Evolutionary conservation across 2,797 vertebrate species (phyloP), one percentile per base, ranked within the genome.

Genomic region (Micrastur ruficollis): DNA sequence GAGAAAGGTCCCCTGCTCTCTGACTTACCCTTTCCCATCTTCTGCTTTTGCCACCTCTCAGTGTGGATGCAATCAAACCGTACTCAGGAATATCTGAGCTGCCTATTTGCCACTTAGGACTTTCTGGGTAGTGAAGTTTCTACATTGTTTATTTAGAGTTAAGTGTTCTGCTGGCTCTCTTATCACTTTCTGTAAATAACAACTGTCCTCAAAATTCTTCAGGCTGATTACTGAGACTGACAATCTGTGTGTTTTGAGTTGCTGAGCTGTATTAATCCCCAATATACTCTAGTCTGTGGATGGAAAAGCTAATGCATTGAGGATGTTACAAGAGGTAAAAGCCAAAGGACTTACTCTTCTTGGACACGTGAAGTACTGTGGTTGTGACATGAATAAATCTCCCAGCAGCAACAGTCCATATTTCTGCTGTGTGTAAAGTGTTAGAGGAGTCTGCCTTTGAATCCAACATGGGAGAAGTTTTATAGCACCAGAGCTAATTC

Each of bases 101-200:
- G 74, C 67, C 78, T 75, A 11, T 84, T 97, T 94, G 66, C 85
- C 68, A 72, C 91, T 95, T 80, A 95, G 91, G 91, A 79, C 55
- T 93, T 96, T 66, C 32, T n/a, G 89, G 79, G 75, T 93, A 95
- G 92, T 92, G 95, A 96, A 97, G 95, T 96, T 90, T 89, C 89
- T 62, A 44, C 82, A 25, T 75, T 65, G 29, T 93, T 95, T 94
- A 65, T 92, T 95, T 89, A 91, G 94, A 97, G 90, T 83, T 95
- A 94, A 96, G 74, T 89, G 81, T 84, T 96, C 93, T 96, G 85
- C 87, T 88, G 80, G 62, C 63, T 89, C 62, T 91, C 91, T 94
- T 89, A 87, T 87, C 90, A 38, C 81, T 89, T 90, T 94, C 94
- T 65, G 86, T 96, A 94, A 95, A 95, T 95, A 97, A 96, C 86